Evolutionary conservation across 2,113 vertebrate genomes (phyloP).

Genomic region (Zootoca vivipara): DNA sequence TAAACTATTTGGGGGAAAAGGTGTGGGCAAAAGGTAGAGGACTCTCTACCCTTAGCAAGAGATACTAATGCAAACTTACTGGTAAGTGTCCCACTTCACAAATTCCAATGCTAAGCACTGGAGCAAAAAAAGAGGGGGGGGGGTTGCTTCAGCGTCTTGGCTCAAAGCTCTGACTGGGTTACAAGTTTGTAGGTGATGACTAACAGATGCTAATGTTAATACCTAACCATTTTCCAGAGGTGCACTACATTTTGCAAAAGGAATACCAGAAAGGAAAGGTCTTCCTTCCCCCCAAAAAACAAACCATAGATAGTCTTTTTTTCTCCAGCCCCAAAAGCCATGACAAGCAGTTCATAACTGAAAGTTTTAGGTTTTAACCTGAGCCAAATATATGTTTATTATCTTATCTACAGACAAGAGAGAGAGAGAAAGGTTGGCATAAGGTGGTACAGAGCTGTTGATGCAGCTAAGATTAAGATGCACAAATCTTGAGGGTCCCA

Average conservation of each 20-base stretch:
- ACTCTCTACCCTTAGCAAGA: neutral
- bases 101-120: neutral
- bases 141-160: neutral
- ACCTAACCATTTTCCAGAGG: neutral
- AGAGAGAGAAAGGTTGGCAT: neutral
- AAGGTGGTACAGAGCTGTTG: neutral
- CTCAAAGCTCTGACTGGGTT: neutral
- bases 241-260: neutral
- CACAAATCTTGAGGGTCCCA: neutral
- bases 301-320: fast-evolving
- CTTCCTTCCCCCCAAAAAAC: neutral
- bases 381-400: neutral
- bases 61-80: neutral
- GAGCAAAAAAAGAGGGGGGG: neutral
- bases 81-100: neutral
- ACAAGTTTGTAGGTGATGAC: neutral
- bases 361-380: neutral
- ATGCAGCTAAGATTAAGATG: neutral
- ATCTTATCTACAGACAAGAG: fast-evolving
- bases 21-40: neutral
- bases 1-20: neutral
- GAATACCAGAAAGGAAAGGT: neutral
- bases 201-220: neutral
- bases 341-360: neutral
- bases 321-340: neutral